These are phyloP conservation scores for Microcebus griseorufus DNA, from an alignment of 2,113 vertebrate genomes.

Conservation along the genomic window DNA sequence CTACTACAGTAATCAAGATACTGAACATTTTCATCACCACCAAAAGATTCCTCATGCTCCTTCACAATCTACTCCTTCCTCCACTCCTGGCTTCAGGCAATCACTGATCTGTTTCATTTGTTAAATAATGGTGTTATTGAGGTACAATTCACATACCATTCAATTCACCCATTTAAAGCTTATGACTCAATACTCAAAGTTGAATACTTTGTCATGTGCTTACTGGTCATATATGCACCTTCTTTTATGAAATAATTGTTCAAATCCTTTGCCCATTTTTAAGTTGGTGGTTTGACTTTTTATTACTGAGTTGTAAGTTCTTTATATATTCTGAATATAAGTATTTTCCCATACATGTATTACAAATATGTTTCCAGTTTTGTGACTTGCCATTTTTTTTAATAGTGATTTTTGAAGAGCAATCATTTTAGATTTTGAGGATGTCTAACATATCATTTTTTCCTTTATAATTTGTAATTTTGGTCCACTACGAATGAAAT, in stretches of 20 bases:
- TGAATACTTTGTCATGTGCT: neutral
- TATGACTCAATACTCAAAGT: neutral
- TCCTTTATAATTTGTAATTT: neutral
- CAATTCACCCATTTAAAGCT: neutral
- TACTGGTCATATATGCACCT: neutral
- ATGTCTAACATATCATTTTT: neutral
- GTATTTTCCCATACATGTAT: neutral
- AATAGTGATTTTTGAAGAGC: neutral
- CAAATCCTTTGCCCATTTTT: neutral
- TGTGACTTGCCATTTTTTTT: neutral
- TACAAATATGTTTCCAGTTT: neutral
- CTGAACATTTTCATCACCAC: neutral
- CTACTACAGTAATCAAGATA: neutral
- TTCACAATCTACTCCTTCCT: neutral
- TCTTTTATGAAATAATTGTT: neutral
- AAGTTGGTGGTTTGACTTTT: neutral
- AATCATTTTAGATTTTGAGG: neutral
- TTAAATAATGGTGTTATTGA: neutral
- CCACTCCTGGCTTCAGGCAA: neutral
- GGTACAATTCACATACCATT: neutral
- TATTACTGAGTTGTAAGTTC: neutral
- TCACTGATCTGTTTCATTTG: neutral
- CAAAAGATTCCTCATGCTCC: neutral
- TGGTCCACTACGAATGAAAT: neutral
- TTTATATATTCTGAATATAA: neutral